A percentile compares a stretch with the other conserved stretches of the same genome.
phyloP scores from a whole-genome alignment of 2,888 invertebrate genomes.

The Panorpa germanica region DNA sequence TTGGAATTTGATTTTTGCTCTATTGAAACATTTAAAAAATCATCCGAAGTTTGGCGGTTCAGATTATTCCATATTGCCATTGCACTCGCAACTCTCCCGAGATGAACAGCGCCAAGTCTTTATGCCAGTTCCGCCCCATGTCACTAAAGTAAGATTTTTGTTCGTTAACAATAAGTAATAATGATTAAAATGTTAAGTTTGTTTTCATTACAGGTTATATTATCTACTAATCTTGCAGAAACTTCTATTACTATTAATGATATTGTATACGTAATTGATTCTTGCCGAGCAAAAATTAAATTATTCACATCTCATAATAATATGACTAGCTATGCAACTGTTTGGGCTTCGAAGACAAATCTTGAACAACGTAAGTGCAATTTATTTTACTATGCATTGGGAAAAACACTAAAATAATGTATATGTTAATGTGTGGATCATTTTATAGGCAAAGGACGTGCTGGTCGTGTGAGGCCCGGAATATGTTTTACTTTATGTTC shows the following conservation, averaged over 20 bases:
- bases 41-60: slow-evolving; percentile 50
- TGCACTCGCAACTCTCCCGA: slow-evolving; percentile 94
- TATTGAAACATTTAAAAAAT: slow-evolving; percentile 68
- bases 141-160: slow-evolving; percentile 50
- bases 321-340: slow-evolving; percentile 95
- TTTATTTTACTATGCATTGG: no score
- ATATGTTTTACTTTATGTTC: slow-evolving; percentile 89
- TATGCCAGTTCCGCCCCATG: slow-evolving; percentile 59
- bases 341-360: slow-evolving; percentile 89
- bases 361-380: slow-evolving; percentile 50
- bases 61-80: slow-evolving; percentile 63
- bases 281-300: slow-evolving; percentile 94
- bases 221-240: slow-evolving; percentile 97
- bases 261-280: slow-evolving; percentile 93
- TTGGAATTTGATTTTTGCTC: slow-evolving; percentile 89
- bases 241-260: slow-evolving; percentile 97
- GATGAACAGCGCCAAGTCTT: slow-evolving; percentile 92
- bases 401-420: no score
- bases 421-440: slow-evolving; percentile 1
- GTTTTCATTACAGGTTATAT: slow-evolving; percentile 48
- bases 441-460: slow-evolving; percentile 59
- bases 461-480: slow-evolving; percentile 87
- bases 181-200: background rate
- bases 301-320: slow-evolving; percentile 96
- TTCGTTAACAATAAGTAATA: slow-evolving; percentile 1